Percentiles rank a stretch among this genome's conserved stretches.
Evolutionary conservation across 2,113 vertebrate genomes (phyloP).

Genomic region (Australoheros scitulus): DNA sequence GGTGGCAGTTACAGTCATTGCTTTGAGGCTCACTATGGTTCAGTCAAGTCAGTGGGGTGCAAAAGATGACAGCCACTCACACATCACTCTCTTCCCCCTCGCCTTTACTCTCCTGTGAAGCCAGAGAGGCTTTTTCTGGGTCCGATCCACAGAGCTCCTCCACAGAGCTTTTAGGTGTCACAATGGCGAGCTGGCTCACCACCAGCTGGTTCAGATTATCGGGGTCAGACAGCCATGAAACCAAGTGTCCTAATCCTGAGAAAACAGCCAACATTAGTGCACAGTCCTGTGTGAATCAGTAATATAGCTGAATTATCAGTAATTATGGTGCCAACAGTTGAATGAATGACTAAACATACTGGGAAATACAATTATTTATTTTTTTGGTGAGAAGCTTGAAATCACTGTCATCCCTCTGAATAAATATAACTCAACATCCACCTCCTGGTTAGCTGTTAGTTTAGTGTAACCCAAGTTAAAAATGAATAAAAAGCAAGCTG

Average conservation of each 20-base stretch:
- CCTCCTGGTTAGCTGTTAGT: not conserved
- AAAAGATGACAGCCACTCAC: conserved; percentile 67
- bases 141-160: conserved; percentile 60
- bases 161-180: conserved; percentile 37
- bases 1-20: not conserved
- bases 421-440: not conserved
- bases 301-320: not conserved
- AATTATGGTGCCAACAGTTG: not conserved
- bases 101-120: conserved; percentile 35
- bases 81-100: conserved; percentile 39
- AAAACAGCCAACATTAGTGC: conserved; percentile 7
- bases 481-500: no score
- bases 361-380: not conserved
- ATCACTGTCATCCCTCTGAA: not conserved
- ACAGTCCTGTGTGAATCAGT: not conserved
- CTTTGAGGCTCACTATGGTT: conserved; percentile 10
- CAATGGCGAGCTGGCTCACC: conserved; percentile 72
- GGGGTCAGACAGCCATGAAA: conserved; percentile 79
- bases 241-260: conserved; percentile 71
- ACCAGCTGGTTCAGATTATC: conserved; percentile 83
- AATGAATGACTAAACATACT: not conserved
- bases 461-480: not conserved
- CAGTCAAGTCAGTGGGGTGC: conserved; percentile 4
- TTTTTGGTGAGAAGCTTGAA: not conserved
- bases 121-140: conserved; percentile 47